These are phyloP conservation scores for Neuroscelio doddi DNA, from an alignment of 2,888 invertebrate species.

Conservation along the genomic window DNA sequence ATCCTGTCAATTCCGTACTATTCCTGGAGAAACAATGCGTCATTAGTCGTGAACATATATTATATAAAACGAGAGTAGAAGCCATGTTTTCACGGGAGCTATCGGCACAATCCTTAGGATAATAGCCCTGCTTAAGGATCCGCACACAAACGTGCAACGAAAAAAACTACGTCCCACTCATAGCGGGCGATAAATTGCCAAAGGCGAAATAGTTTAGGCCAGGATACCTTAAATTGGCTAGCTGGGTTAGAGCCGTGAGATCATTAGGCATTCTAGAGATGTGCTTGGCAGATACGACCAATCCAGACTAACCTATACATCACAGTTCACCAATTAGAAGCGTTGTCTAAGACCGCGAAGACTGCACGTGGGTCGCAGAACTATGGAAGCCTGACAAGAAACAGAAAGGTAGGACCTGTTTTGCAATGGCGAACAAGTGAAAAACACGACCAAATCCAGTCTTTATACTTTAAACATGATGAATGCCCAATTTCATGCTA, in stretches of 20 bases:
- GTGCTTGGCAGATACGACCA: conserved; percentile 59
- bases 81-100: conserved; percentile 35
- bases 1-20: conserved; percentile 46
- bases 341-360: conserved; percentile 26
- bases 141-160: conserved; percentile 30
- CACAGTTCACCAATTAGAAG: conserved; percentile 65
- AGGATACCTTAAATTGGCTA: conserved; percentile 61
- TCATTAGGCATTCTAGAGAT: conserved; percentile 60
- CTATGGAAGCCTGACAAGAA: conserved; percentile 3
- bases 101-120: conserved; percentile 28
- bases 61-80: conserved; percentile 22
- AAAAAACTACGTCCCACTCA: conserved; percentile 33
- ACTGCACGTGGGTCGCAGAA: conserved; percentile 3
- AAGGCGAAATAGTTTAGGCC: conserved; percentile 56
- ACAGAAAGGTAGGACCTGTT: too few species aligned
- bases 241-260: conserved; percentile 40
- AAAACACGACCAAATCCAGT: too few species aligned
- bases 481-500: too few species aligned
- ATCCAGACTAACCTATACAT: conserved; percentile 59
- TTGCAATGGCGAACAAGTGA: too few species aligned
- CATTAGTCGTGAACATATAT: conserved; percentile 48
- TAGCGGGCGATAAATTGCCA: conserved; percentile 54
- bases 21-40: conserved; percentile 47
- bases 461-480: too few species aligned
- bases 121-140: conserved; percentile 38